Evolutionary conservation across 2,888 invertebrate species (phyloP).

Genomic region (Sinohyriopsis cumingii): DNA sequence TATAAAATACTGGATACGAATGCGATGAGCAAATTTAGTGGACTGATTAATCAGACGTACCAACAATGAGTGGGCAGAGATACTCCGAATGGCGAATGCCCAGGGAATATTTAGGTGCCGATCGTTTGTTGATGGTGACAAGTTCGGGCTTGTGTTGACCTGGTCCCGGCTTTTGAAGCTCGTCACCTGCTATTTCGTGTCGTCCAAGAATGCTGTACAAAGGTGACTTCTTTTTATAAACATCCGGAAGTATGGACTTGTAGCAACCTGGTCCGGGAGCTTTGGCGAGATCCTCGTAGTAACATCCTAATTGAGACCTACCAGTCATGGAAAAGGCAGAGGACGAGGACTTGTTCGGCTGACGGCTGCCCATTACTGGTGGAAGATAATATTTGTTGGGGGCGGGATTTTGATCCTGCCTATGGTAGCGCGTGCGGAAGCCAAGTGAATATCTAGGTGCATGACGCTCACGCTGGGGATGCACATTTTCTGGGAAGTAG

Average conservation of each 20-base stretch:
- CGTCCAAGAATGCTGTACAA: constrained; percentile 89
- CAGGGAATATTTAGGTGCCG: constrained; percentile 68
- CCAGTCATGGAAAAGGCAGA: constrained; percentile 92
- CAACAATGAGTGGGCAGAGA: constrained; percentile 58
- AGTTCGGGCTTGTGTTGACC: constrained; percentile 96
- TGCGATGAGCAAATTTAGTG: no score
- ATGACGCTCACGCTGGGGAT: constrained; percentile 56
- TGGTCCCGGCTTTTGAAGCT: constrained; percentile 88
- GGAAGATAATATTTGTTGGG: constrained; percentile 63
- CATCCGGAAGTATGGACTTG: constrained; percentile 78
- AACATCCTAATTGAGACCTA: constrained; percentile 73
- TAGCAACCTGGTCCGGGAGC: constrained; percentile 84
- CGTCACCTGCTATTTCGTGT: constrained; percentile 83
- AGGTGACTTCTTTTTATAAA: constrained; percentile 78
- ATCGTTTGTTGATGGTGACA: constrained; percentile 75
- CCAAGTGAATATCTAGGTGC: constrained; percentile 55
- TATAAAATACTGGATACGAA: no score
- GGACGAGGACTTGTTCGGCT: constrained; percentile 72
- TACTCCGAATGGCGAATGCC: constrained; percentile 72
- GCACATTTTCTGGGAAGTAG: constrained; percentile 55
- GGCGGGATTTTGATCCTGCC: constrained; percentile 49
- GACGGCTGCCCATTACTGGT: constrained; percentile 59
- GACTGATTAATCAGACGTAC: constrained; percentile 1
- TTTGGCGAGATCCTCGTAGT: constrained; percentile 58
- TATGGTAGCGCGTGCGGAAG: constrained; percentile 44